phyloP scores from a whole-genome alignment of 2,888 invertebrate species.

The Clivina fossor region DNA sequence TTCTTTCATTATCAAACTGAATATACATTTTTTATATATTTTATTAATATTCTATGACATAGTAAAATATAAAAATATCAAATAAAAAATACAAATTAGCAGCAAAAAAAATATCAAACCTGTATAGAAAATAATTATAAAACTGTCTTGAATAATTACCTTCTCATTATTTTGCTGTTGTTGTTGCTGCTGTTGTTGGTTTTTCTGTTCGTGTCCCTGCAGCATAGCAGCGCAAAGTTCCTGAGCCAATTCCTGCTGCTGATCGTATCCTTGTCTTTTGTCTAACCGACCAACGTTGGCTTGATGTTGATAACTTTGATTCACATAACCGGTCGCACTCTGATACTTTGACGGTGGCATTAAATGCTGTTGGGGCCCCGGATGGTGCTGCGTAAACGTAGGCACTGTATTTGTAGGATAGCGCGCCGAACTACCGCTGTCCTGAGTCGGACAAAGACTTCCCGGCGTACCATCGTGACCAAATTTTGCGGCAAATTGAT shows the following conservation, averaged over 20 bases:
- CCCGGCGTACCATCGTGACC: conserved; percentile 50
- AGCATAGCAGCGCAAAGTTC: conserved; percentile 50
- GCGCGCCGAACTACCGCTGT: conserved; percentile 35
- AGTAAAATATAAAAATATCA: no score
- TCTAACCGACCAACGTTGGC: conserved; percentile 45
- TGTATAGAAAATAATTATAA: no score
- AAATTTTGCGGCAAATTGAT: conserved; percentile 80
- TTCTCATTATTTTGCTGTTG: conserved; percentile 44
- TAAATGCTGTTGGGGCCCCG: conserved; percentile 46
- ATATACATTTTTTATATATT: no score
- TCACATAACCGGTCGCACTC: conserved; percentile 44
- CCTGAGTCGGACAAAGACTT: conserved; percentile 41
- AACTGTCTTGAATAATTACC: no score
- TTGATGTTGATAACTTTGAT: conserved; percentile 48
- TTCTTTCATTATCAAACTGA: no score
- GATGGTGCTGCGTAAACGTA: conserved; percentile 53
- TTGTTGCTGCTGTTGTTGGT: conserved; percentile 39
- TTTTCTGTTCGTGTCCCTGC: conserved; percentile 38
- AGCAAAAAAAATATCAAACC: no score
- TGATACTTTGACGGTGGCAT: conserved; percentile 47
- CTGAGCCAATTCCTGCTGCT: conserved; percentile 48
- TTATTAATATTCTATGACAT: no score
- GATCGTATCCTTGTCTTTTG: conserved; percentile 48
- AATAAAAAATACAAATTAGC: no score
- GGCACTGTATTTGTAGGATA: conserved; percentile 56